Evolutionary conservation across 2,113 vertebrate species (phyloP).

Genomic region (Trichomycterus rosablanca): DNA sequence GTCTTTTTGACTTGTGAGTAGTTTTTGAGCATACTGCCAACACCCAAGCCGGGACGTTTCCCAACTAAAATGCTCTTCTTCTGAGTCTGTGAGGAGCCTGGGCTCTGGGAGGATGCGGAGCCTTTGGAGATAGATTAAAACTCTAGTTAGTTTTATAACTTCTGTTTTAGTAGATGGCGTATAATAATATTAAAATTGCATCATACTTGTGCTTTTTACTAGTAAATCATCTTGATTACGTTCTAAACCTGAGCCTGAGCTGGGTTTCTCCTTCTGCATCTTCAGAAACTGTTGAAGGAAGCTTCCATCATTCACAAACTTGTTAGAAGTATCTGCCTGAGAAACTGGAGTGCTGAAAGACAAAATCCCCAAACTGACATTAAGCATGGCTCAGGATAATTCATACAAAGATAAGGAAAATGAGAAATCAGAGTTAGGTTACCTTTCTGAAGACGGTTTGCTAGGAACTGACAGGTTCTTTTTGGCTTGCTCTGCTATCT

Average conservation of each 20-base stretch:
- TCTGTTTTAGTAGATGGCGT: too few relatives aligned
- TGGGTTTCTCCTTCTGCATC: constrained; percentile 83
- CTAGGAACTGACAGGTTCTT: constrained; percentile 58
- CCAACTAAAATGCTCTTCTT: constrained; percentile 77
- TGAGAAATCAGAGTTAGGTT: too few relatives aligned
- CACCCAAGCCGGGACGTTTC: constrained; percentile 75
- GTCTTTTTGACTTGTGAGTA: constrained; percentile 78
- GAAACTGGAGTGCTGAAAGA: constrained; percentile 56
- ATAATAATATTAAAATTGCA: too few relatives aligned
- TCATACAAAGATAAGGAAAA: neutral
- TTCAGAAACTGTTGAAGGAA: constrained; percentile 95
- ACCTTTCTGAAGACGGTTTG: constrained; percentile 66
- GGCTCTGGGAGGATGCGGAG: constrained; percentile 48
- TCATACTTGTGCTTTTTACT: too few relatives aligned
- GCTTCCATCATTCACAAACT: constrained; percentile 93
- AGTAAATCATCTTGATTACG: neutral
- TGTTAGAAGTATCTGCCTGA: constrained; percentile 72
- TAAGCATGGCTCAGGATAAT: neutral
- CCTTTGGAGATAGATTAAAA: constrained; percentile 29
- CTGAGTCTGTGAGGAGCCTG: constrained; percentile 49
- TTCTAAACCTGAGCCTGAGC: constrained; percentile 57
- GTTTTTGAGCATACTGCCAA: constrained; percentile 79
- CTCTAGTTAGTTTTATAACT: neutral
- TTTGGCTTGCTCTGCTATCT: constrained; percentile 80
- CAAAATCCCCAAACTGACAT: neutral